Evolutionary conservation across 2,113 vertebrate genomes (phyloP).

Genomic region (Pholis gunnellus): DNA sequence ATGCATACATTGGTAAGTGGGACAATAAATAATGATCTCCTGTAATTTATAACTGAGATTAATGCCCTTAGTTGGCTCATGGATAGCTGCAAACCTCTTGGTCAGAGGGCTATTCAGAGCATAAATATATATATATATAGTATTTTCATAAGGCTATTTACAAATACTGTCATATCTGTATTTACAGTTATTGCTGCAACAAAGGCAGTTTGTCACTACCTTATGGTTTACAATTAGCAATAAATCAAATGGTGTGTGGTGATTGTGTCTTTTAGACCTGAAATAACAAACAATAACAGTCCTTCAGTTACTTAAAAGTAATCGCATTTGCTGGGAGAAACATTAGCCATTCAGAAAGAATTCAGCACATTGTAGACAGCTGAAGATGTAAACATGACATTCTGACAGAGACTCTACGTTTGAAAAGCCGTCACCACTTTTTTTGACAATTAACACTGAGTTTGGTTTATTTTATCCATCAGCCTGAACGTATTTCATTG

Average conservation of each 20-base stretch:
- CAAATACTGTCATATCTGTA: slow-evolving; percentile 57
- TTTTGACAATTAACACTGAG: slow-evolving; percentile 32
- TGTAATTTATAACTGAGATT: slow-evolving; percentile 54
- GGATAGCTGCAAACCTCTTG: slow-evolving; percentile 49
- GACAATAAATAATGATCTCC: slow-evolving; percentile 41
- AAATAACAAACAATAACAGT: slow-evolving; percentile 24
- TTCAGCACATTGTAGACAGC: slow-evolving; percentile 4
- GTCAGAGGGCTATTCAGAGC: slow-evolving; percentile 57
- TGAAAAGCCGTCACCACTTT: not conserved
- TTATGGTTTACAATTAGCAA: slow-evolving; percentile 48
- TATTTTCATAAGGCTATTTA: slow-evolving; percentile 68
- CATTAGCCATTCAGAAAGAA: slow-evolving; percentile 18
- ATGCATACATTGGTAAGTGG: slow-evolving; percentile 51
- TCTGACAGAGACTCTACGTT: slow-evolving; percentile 21
- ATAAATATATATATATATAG: slow-evolving; percentile 13
- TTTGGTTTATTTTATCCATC: slow-evolving; percentile 43
- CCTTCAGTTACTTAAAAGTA: slow-evolving; percentile 25
- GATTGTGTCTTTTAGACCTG: slow-evolving; percentile 10
- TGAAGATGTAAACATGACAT: not conserved
- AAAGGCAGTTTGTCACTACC: slow-evolving; percentile 53
- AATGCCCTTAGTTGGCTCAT: slow-evolving; percentile 71
- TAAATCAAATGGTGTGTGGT: slow-evolving; percentile 26
- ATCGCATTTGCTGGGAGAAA: slow-evolving; percentile 34
- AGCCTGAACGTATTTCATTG: slow-evolving; percentile 15
- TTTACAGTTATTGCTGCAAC: slow-evolving; percentile 74